A percentile compares a stretch with the other conserved stretches of the same genome.
These are phyloP conservation scores for Lerema accius DNA, from an alignment of 1,140 invertebrate species.

Conservation along the genomic window DNA sequence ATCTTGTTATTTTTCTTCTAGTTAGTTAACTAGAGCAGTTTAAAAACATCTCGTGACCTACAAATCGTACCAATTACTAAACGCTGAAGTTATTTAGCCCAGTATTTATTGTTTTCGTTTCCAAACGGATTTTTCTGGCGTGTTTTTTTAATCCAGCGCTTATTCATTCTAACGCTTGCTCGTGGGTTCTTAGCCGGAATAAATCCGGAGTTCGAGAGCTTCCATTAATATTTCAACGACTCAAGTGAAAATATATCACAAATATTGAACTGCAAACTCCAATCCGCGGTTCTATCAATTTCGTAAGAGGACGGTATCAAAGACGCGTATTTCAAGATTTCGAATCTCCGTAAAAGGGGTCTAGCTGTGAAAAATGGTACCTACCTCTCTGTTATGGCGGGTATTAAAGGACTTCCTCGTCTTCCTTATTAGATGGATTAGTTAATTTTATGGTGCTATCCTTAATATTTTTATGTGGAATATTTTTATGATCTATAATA, in stretches of 20 bases:
- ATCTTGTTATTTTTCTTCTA: slow-evolving; percentile 23
- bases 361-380: not conserved
- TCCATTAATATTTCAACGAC: slow-evolving; percentile 51
- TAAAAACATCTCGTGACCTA: slow-evolving; percentile 29
- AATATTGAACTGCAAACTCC: slow-evolving; percentile 47
- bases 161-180: slow-evolving; percentile 28
- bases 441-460: too few relatives aligned
- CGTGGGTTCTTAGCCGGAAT: slow-evolving; percentile 19
- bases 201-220: slow-evolving; percentile 47
- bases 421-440: too few relatives aligned
- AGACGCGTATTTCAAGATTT: slow-evolving; percentile 38
- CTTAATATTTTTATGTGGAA: too few relatives aligned
- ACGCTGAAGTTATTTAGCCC: slow-evolving; percentile 24
- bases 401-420: too few relatives aligned
- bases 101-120: slow-evolving; percentile 33
- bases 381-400: not conserved
- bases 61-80: slow-evolving; percentile 31
- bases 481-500: too few relatives aligned
- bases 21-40: slow-evolving; percentile 14
- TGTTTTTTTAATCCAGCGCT: slow-evolving; percentile 26
- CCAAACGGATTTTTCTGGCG: slow-evolving; percentile 12
- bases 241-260: slow-evolving; percentile 49
- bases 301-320: slow-evolving; percentile 39
- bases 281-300: slow-evolving; percentile 46
- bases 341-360: slow-evolving; percentile 28